These are phyloP conservation scores for Lingula anatina DNA, from an alignment of 2,888 invertebrate genomes.

Conservation along the genomic window DNA sequence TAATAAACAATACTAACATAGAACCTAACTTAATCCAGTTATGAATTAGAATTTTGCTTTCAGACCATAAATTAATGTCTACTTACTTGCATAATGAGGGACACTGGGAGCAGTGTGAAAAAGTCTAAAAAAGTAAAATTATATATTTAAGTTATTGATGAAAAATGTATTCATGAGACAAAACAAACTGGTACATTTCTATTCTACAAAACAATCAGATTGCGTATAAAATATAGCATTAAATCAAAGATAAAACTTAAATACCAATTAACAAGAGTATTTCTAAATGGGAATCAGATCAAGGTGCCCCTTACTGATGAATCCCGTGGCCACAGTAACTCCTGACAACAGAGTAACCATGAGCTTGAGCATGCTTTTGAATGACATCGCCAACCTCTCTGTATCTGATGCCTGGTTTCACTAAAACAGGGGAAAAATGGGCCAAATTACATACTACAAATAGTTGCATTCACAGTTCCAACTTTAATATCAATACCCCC, in stretches of 20 bases:
- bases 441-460: too few relatives aligned
- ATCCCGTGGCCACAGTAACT: conserved; percentile 99
- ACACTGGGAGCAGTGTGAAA: conserved; percentile 98
- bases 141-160: neutral
- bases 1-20: too few relatives aligned
- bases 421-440: conserved; percentile 47
- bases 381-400: conserved; percentile 96
- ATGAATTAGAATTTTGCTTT: too few relatives aligned
- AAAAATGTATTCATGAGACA: neutral
- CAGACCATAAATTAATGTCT: too few relatives aligned
- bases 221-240: neutral
- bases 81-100: conserved; percentile 98
- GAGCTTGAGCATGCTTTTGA: conserved; percentile 91
- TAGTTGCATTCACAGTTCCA: too few relatives aligned
- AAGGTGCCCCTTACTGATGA: conserved; percentile 64
- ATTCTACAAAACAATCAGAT: neutral
- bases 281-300: too few relatives aligned
- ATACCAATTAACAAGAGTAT: too few relatives aligned
- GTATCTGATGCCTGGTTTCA: conserved; percentile 85
- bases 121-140: conserved; percentile 58
- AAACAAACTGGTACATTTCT: neutral
- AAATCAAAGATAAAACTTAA: neutral
- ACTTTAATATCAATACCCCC: too few relatives aligned
- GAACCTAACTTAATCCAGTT: too few relatives aligned
- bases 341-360: conserved; percentile 91